Conservation (phyloP, 2,888 invertebrate species). For the Clunio marinus region DNA sequence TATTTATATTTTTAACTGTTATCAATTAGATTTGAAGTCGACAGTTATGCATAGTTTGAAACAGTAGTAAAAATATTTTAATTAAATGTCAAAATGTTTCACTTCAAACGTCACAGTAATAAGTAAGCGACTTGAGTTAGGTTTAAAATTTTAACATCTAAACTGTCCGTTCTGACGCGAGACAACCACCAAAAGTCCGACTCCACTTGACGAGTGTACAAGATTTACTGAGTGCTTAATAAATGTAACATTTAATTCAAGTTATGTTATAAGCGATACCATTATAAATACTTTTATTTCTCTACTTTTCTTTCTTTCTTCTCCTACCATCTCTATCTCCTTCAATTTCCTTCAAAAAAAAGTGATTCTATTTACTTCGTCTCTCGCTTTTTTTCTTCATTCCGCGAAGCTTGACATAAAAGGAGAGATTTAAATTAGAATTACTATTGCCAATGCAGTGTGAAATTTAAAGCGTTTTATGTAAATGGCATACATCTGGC, state of each 20-base stretch:
- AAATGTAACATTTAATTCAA: conserved; percentile 38
- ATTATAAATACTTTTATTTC: too few relatives aligned
- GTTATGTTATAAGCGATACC: conserved; percentile 37
- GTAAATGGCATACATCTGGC: not conserved
- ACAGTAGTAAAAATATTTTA: conserved; percentile 15
- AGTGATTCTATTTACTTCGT: not conserved
- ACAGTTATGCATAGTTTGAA: not conserved
- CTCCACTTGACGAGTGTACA: conserved; percentile 36
- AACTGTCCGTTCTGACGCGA: too few relatives aligned
- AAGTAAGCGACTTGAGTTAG: too few relatives aligned
- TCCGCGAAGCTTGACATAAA: too few relatives aligned
- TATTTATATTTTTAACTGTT: not conserved
- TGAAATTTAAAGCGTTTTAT: conserved; percentile 3
- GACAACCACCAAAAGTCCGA: conserved; percentile 20
- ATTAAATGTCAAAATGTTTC: conserved; percentile 16
- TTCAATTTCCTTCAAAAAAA: not conserved
- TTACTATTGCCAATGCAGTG: conserved; percentile 16
- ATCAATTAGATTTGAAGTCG: not conserved
- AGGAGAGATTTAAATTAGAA: too few relatives aligned
- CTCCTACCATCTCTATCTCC: conserved; percentile 24
- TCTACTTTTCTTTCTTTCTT: conserved; percentile 14
- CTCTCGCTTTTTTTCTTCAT: not conserved
- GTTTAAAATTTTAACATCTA: too few relatives aligned
- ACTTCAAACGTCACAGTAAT: not conserved
- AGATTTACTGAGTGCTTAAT: conserved; percentile 37